Percentiles rank a stretch among this genome's conserved stretches.
Evolutionary conservation across 2,888 invertebrate species (phyloP).

Genomic region (Megastigmus dorsalis): DNA sequence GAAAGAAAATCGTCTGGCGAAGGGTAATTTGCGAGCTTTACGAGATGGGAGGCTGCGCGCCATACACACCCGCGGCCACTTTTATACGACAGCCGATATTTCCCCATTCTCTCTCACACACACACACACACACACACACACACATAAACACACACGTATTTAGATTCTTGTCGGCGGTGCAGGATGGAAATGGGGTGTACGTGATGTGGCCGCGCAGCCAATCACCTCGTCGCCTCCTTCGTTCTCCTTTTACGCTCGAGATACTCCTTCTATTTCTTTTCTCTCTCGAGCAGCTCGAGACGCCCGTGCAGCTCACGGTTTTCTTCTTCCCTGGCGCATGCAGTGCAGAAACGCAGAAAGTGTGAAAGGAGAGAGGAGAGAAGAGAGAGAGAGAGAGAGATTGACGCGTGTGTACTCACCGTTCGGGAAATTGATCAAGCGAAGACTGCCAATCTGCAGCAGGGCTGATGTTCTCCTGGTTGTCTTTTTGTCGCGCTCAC

Average conservation of each 20-base stretch:
- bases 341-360: background rate
- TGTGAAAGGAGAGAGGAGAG: background rate
- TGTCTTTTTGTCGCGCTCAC: too few relatives aligned
- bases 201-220: conserved; percentile 30
- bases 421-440: conserved; percentile 30
- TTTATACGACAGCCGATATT: conserved; percentile 8
- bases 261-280: background rate
- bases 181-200: conserved; percentile 31
- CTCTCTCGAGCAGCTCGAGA: too few relatives aligned
- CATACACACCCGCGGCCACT: background rate
- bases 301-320: too few relatives aligned
- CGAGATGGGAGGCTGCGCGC: background rate
- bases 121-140: background rate
- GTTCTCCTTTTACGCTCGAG: background rate
- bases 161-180: conserved; percentile 8
- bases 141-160: background rate
- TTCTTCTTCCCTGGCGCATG: background rate
- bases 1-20: background rate
- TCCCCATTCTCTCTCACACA: background rate
- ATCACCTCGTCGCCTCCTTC: background rate
- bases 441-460: conserved; percentile 2
- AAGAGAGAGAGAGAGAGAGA: background rate
- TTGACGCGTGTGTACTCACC: conserved; percentile 25
- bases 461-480: too few relatives aligned
- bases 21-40: background rate